Evolutionary conservation across 1,140 invertebrate genomes (phyloP).

Genomic region (Micrasema longulum): DNA sequence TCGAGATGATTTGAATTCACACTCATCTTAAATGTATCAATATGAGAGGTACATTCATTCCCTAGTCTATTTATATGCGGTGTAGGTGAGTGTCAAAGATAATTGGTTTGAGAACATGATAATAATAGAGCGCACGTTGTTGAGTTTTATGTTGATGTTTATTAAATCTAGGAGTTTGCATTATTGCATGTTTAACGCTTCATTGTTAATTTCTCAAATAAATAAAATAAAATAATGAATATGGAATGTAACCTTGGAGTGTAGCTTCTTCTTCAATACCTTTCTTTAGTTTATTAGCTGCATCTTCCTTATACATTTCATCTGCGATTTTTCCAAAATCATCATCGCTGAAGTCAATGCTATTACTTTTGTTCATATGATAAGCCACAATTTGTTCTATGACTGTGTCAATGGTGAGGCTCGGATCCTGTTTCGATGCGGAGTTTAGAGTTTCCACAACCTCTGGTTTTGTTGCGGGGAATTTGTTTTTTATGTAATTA

Average conservation of each 20-base stretch:
- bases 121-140: too few species aligned
- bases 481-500: slow-evolving; percentile 63
- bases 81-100: too few species aligned
- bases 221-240: too few species aligned
- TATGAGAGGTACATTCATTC: too few species aligned
- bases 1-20: too few species aligned
- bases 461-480: slow-evolving; percentile 23
- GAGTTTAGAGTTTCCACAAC: not conserved
- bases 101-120: too few species aligned
- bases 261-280: slow-evolving; percentile 41
- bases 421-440: not conserved
- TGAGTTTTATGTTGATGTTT: too few species aligned
- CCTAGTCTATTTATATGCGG: too few species aligned
- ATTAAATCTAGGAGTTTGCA: too few species aligned
- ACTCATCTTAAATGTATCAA: too few species aligned
- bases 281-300: slow-evolving; percentile 59
- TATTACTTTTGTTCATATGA: slow-evolving; percentile 22
- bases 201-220: too few species aligned
- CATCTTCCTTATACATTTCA: slow-evolving; percentile 70
- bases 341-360: slow-evolving; percentile 59
- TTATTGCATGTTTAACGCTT: too few species aligned
- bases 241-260: not conserved
- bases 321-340: slow-evolving; percentile 61
- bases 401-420: not conserved
- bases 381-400: slow-evolving; percentile 32